These are phyloP conservation scores for Euthynnus affinis DNA, from an alignment of 2,797 vertebrate species.

Conservation along the genomic window DNA sequence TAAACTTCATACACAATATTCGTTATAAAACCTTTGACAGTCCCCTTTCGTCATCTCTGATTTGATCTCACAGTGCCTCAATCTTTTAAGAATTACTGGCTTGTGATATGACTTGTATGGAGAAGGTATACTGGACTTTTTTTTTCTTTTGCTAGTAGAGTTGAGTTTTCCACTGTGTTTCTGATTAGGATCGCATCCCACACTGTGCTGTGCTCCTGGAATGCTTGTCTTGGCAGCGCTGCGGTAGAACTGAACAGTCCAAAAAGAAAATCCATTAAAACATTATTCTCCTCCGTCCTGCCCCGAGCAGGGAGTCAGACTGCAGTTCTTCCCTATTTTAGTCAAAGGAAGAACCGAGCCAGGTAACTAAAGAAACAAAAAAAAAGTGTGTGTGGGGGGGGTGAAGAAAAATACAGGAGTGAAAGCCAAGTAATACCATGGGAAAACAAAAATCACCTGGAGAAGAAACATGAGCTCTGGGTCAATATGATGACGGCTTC, in stretches of 20 bases:
- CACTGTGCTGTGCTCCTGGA: slow-evolving; percentile 75
- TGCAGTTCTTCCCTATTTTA: slow-evolving; percentile 83
- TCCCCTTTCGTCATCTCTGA: neutral
- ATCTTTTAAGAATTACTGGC: slow-evolving; percentile 23
- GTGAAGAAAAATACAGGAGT: slow-evolving; percentile 21
- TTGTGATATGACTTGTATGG: slow-evolving; percentile 23
- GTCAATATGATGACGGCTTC: slow-evolving; percentile 44
- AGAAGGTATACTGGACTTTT: slow-evolving; percentile 47
- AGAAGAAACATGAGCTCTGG: slow-evolving; percentile 50
- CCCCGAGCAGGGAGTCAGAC: slow-evolving; percentile 30
- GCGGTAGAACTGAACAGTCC: slow-evolving; percentile 73
- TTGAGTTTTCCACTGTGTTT: slow-evolving; percentile 76
- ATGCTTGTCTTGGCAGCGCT: slow-evolving; percentile 86
- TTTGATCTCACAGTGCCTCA: neutral
- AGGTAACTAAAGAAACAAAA: slow-evolving; percentile 56
- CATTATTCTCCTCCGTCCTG: slow-evolving; percentile 54
- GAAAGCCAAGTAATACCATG: slow-evolving; percentile 35
- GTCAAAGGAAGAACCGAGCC: slow-evolving; percentile 73
- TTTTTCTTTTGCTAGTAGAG: slow-evolving; percentile 40
- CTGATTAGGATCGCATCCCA: slow-evolving; percentile 82
- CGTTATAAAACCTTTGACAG: neutral
- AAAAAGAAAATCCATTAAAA: slow-evolving; percentile 78
- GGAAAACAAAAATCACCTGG: slow-evolving; percentile 59
- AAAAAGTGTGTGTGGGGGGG: neutral
- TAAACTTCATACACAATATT: neutral